phyloP scores from a whole-genome alignment of 2,113 vertebrate species.

The Neolamprologus ventralis region DNA sequence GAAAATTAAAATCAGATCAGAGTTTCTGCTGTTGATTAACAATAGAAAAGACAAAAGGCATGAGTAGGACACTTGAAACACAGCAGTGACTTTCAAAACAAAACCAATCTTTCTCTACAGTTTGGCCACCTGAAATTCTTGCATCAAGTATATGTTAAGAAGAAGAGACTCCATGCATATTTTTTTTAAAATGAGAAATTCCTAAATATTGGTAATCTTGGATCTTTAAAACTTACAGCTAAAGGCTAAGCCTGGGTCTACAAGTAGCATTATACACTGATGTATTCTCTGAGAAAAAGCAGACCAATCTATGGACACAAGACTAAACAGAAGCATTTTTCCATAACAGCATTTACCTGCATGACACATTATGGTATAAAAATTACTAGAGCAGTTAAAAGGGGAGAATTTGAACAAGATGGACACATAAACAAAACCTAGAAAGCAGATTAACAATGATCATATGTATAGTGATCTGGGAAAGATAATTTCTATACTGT shows the following conservation, averaged over 20 bases:
- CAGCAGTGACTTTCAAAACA: background rate
- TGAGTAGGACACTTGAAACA: conserved; percentile 36
- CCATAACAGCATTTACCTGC: background rate
- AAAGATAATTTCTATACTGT: conserved; percentile 14
- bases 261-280: background rate
- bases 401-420: background rate
- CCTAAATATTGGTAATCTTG: background rate
- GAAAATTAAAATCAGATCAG: conserved; percentile 38
- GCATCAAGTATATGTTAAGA: background rate
- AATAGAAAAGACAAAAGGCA: conserved; percentile 58
- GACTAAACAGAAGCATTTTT: background rate
- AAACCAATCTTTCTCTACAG: background rate
- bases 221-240: background rate
- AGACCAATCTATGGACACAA: background rate
- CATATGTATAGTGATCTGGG: background rate
- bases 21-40: conserved; percentile 44
- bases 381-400: background rate
- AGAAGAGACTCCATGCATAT: background rate
- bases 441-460: background rate
- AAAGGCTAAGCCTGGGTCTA: background rate
- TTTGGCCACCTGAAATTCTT: conserved; percentile 32
- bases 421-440: background rate
- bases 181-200: background rate
- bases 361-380: background rate
- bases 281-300: background rate